Percentiles rank a stretch among this genome's conserved stretches.
These are phyloP conservation scores for Thalassoma bifasciatum DNA, from an alignment of 2,113 vertebrate genomes.

Conservation along the genomic window DNA sequence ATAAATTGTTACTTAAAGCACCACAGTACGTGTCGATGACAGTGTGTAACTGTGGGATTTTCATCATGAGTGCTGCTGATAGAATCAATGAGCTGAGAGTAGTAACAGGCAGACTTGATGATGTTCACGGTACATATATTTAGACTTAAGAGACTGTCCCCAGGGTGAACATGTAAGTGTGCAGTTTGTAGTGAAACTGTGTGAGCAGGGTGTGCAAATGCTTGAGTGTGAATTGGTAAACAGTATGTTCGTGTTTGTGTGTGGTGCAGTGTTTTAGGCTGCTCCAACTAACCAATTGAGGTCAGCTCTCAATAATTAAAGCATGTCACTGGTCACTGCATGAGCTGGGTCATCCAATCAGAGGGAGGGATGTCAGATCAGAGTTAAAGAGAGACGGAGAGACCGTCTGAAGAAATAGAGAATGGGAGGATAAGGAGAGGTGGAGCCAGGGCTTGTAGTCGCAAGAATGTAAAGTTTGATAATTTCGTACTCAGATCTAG, in stretches of 20 bases:
- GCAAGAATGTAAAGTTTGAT: constrained; percentile 35
- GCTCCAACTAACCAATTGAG: constrained; percentile 77
- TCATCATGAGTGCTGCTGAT: constrained; percentile 21
- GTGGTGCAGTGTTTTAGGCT: constrained; percentile 59
- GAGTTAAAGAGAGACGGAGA: constrained; percentile 41
- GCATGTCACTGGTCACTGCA: constrained; percentile 77
- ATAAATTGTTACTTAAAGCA: not conserved
- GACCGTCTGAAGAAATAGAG: constrained; percentile 28
- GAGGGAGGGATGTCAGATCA: constrained; percentile 55
- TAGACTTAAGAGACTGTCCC: constrained; percentile 68
- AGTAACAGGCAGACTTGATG: constrained; percentile 54
- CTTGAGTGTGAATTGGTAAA: constrained; percentile 19
- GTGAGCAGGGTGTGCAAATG: constrained; percentile 43
- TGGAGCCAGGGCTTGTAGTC: constrained; percentile 28
- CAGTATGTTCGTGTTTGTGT: constrained; percentile 36
- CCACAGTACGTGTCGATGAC: not conserved
- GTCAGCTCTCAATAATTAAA: constrained; percentile 83
- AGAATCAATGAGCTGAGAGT: constrained; percentile 57
- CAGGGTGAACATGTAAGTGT: constrained; percentile 61
- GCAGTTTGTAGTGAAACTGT: constrained; percentile 46
- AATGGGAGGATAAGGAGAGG: constrained; percentile 34
- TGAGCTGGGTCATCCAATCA: constrained; percentile 66
- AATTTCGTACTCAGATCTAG: constrained; percentile 6
- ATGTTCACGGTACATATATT: constrained; percentile 68
- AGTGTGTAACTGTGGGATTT: not conserved